phyloP scores from a whole-genome alignment of 1,140 invertebrate genomes.

The Drosophila bocqueti region DNA sequence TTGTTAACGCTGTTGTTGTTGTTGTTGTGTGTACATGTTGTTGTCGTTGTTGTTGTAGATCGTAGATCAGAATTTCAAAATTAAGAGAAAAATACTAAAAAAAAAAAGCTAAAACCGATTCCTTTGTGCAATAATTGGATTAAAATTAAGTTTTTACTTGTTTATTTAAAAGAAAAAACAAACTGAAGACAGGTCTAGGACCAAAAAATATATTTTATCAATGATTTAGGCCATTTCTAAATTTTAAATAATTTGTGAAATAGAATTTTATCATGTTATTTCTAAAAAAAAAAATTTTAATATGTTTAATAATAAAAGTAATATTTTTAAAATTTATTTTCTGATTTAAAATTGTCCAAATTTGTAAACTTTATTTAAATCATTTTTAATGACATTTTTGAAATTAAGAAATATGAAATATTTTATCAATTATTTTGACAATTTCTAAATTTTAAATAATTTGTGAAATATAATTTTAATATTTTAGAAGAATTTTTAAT shows the following conservation, averaged over 20 bases:
- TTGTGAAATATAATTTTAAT: no score
- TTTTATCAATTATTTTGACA: no score
- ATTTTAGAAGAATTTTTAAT: no score
- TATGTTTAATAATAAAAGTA: background rate
- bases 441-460: no score
- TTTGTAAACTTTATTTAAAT: no score
- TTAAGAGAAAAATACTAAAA: background rate
- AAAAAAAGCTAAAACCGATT: background rate
- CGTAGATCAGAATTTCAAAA: conserved; percentile 14
- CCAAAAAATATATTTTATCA: background rate
- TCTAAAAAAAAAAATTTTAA: background rate
- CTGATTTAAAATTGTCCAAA: no score
- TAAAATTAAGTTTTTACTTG: conserved; percentile 13
- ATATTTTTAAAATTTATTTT: no score
- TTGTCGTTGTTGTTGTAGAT: conserved; percentile 40
- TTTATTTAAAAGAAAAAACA: background rate
- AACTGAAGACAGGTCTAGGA: background rate
- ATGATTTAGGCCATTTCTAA: background rate
- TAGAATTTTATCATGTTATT: background rate
- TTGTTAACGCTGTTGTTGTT: conserved; percentile 37
- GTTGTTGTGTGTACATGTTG: conserved; percentile 46
- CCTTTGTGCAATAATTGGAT: conserved; percentile 54
- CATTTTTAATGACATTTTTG: no score
- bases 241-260: background rate
- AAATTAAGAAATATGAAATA: no score